Conservation (phyloP, 1,140 invertebrate species). For the Apolygus lucorum region DNA sequence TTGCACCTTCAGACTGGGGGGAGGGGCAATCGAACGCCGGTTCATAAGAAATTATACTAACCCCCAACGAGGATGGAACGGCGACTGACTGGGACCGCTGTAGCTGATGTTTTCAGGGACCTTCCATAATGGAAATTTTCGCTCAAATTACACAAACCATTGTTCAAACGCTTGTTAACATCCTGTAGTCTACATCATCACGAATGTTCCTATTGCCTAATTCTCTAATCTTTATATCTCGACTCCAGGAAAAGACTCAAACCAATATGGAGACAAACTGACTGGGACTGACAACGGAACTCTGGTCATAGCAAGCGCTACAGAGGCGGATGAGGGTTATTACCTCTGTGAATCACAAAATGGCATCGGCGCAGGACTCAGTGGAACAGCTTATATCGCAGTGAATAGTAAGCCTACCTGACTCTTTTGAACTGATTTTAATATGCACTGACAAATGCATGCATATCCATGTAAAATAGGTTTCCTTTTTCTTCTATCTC, state of each 20-base stretch:
- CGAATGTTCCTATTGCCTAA: neutral
- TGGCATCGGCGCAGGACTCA: slow-evolving; percentile 45
- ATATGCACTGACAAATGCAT: too few relatives aligned
- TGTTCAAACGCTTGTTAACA: neutral
- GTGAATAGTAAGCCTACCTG: slow-evolving; percentile 48
- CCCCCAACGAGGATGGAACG: too few relatives aligned
- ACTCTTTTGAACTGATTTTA: too few relatives aligned
- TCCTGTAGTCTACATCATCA: neutral
- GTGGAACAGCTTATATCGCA: slow-evolving; percentile 45
- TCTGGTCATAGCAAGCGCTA: slow-evolving; percentile 13
- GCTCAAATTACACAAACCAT: neutral
- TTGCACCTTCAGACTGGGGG: too few relatives aligned
- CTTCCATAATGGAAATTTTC: neutral
- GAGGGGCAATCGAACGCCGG: too few relatives aligned
- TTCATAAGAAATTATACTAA: too few relatives aligned
- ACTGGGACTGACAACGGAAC: slow-evolving; percentile 23
- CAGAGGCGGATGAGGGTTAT: slow-evolving; percentile 42
- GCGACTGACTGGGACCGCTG: too few relatives aligned
- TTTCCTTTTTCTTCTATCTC: too few relatives aligned
- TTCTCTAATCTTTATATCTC: neutral
- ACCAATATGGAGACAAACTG: slow-evolving; percentile 16
- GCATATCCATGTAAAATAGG: too few relatives aligned
- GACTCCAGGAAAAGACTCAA: slow-evolving; percentile 18
- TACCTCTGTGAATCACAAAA: slow-evolving; percentile 51
- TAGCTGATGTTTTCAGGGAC: neutral